Evolutionary conservation across 2,797 vertebrate species (phyloP), one percentile per base, ranked within the genome.

Genomic region (Chloroceryle amazona): DNA sequence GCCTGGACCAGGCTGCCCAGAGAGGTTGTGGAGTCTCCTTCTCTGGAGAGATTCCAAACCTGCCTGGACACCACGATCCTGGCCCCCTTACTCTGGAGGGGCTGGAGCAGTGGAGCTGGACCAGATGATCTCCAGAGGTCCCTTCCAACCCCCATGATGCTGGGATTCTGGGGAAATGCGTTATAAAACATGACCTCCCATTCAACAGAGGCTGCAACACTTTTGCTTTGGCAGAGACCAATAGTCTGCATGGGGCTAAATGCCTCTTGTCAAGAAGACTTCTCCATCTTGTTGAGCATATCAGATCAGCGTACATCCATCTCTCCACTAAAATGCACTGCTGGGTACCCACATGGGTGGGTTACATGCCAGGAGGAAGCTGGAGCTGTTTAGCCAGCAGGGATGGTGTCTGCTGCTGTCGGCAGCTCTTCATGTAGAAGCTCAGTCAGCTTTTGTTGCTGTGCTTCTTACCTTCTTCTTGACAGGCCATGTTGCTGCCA

Each of bases 381-480:
- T 74, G 52, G 20, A 78, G 44, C 41, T 71, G 42, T 76, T 74
- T 26, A 23, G 42, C n/a, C 44, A 81, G 61, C 37, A 37, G 52
- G n/a, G 31, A 41, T 4, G 19, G 13, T 5, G 7, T 23, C 21
- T 20, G 42, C 22, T 75, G 44, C 41, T 2, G 1, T 9, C 1
- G 0, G 35, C 70, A 44, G 7, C 28, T 67, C 67, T 39, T 58
- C 60, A 33, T 31, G 29, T 26, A 21, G 51, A 46, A 42, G 42
- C 46, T 86, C 4, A 1, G 13, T 25, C 7, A 54, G 22, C 29
- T 81, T 81, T 71, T 66, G 18, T 14, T 17, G 0, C 29, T 28
- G 35, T 33, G 22, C 55, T 54, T 60, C 94, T 97, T 76, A 99
- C 99, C 98, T 99, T 99, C 47, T 95, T 97, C 87, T 98, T 99